These are phyloP conservation scores for Eupsittula cactorum DNA, from an alignment of 2,113 vertebrate species.

Conservation along the genomic window DNA sequence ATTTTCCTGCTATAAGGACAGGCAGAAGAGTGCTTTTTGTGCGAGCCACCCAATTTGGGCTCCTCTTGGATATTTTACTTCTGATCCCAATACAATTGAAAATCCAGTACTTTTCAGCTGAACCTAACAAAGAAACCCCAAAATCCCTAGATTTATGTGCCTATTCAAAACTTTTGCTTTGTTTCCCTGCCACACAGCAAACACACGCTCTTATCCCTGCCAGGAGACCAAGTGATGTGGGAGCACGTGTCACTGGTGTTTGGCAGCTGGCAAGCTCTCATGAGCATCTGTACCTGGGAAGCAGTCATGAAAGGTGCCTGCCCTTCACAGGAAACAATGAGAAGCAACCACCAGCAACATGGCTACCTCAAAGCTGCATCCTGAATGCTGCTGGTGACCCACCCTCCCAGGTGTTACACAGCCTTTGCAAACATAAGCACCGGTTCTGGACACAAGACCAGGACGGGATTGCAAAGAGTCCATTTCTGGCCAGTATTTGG, in stretches of 20 bases:
- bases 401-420: rapidly evolving
- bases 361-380: not conserved
- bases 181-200: not conserved
- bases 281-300: not conserved
- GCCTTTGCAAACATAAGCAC: not conserved
- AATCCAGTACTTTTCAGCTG: not conserved
- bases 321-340: not conserved
- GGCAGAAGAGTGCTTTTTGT: not conserved
- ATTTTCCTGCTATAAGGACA: not conserved
- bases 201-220: not conserved
- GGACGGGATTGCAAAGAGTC: not conserved
- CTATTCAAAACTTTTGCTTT: not conserved
- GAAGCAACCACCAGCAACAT: not conserved
- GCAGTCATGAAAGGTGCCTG: not conserved
- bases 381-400: not conserved
- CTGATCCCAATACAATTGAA: not conserved
- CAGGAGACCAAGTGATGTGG: not conserved
- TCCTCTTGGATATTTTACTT: not conserved
- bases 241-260: not conserved
- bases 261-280: not conserved
- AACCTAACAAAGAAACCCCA: not conserved
- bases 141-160: not conserved
- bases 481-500: not conserved
- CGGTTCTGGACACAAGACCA: rapidly evolving
- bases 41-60: not conserved